Base-by-base conservation (phyloP, 2,888 invertebrate species). In the Eupithecia insigniata region DNA sequence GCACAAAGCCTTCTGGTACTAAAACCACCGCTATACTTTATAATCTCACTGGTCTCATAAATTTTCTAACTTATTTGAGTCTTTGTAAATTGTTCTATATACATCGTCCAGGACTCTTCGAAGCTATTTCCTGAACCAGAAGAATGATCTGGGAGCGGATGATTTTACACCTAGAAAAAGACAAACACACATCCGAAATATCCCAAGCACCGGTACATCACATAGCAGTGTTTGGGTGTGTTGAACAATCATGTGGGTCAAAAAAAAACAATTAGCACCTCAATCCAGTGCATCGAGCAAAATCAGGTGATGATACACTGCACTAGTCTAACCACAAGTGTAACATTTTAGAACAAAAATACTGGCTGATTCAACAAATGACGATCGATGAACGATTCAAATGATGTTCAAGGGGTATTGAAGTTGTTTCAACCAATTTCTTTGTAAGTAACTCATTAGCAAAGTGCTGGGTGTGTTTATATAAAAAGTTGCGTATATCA, bases 81-180 rank as follows among this genome's bases (percentile, higher is more conserved):
- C 94, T 93, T 93, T 93, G 90, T 92, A 81, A 88, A 89, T 87
- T 85, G 85, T 70, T 92, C 85, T 93, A 93, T 93, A 82, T 93
- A 94, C 92, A 94, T 90, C 80, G 83, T 87, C 90, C 92, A 91
- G 92, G 92, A 92, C 89, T 87, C 90, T 89, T 82, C 87, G 88
- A 86, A 89, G 89, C 87, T 94, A 94, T 90, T 94, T 92, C 92
- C 93, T 94, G 94, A 93, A 94, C 94, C 94, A 94, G 94, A 94
- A 94, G 93, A 94, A 94, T 86, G 94, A 94, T 89, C 94, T 90
- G 89, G 94, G 94, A 87, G 92, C 94, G 89, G 94, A 92, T 94
- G 94, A 92, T 93, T 94, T 94, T 91, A 93, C 85, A 94, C 94
- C 94, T 94, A 94, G 89, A 92, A 94, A 92, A 92, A 91, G 90